Base-by-base conservation (phyloP, 37 sponge, comb jelly and placozoan genomes). In the Cliona cf. orientalis region DNA sequence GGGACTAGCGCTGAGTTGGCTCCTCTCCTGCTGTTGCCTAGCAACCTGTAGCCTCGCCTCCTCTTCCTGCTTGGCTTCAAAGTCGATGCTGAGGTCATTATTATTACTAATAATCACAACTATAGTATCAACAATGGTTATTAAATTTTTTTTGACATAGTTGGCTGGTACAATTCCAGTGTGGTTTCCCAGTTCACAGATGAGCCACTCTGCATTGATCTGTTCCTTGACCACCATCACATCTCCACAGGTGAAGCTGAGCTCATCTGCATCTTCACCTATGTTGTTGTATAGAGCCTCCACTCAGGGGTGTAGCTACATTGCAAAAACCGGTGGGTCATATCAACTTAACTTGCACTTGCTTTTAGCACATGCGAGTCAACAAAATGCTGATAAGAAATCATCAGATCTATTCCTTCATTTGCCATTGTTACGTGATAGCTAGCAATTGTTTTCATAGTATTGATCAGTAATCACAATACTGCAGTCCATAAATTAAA, bases 201-300 rank as follows among this genome's bases (percentile, higher is more conserved):
- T 78, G 39, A 91, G 55, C 95, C 95, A 94, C 62, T 94, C 89
- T 12, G 32, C 72, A 49, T 94, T 83, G 46, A 94, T 71, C 63
- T 84, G 76, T 31, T 80, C 67, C 33, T 72, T 68, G n/a, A 91
- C 88, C 12, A 49, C 29, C 31, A 94, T 41, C 3, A 80, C 38
- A 33, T 87, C 95, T 31, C 91, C 95, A 33, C 76, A 67, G 1
- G 19, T 25, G 71, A 94, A 87, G 14, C 63, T 59, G 9, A 94
- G 88, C 74, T 94, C 95, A 71, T 94, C 86, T 17, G 44, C 60
- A 36, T 72, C 83, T 29, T 94, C 94, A 58, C 60, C 80, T 34
- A 71, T 73, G 64, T 82, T 85, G 49, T 53, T 69, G 63, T 78
- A 89, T 29, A 94, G 40, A 32, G 94, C 94, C 32, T 74, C 46